Base-by-base conservation (phyloP, 1,140 invertebrate genomes). In the Leptonema lineaticorne region DNA sequence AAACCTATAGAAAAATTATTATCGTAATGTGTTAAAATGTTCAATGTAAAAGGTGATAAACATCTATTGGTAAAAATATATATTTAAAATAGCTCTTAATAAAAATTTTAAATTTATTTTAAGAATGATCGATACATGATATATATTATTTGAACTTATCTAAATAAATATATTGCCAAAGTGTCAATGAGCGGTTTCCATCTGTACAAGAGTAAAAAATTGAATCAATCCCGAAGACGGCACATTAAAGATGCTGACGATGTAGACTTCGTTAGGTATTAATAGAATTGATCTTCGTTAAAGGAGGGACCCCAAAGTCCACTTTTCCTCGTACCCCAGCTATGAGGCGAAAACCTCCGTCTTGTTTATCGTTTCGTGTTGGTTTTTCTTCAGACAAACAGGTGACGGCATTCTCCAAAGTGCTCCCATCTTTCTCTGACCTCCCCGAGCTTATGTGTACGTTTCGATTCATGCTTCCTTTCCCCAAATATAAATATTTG, bases 231-330 rank as follows among this genome's bases (percentile, higher is more conserved):
- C 66, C 64, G 63, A 50, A 67, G 59, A 66, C 41, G 45, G 63
- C 37, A 63, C 68, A 69, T 69, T 50, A 68, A 65, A 59, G 67
- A 69, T 69, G 70, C 70, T 69, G 70, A 72, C 67, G 63, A 66
- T 45, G 68, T 69, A 59, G 68, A 69, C 53, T 72, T 69, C 68
- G 71, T 72, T 72, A 72, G 60, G 63, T 68, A 69, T 71, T 63
- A 67, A 68, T 69, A 69, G 63, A 65, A 68, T 69, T 69, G 70
- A 69, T 68, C 65, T 69, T 63, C 65, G 68, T 60, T 64, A 68
- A 37, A 46, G 45, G 53, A 65, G 30, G n/a, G 50, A n/a, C n/a
- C n/a, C n/a, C n/a, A n/a, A n/a, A n/a, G n/a, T n/a, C n/a, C n/a
- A n/a, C 18, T 11, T 26, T 1, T 53, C 22, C 4, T 24, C 3